Base-by-base conservation (phyloP, 64 coral and sea anemone species). In the Stichodactyla mertensii region DNA sequence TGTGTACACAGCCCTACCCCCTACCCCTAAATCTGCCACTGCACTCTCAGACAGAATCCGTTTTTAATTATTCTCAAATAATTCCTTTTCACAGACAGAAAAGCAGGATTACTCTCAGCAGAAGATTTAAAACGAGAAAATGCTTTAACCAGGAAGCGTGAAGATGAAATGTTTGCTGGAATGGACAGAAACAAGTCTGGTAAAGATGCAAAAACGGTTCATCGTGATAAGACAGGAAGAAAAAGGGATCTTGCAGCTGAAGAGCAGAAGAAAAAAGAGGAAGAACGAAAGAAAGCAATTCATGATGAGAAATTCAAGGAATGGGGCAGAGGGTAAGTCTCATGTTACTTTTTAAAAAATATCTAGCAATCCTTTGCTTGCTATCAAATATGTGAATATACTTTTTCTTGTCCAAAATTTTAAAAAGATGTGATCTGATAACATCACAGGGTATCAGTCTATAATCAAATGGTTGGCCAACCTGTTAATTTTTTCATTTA, bases 291-390 rank as follows among this genome's bases (percentile, higher is more conserved):
- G 87, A 92, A 98, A 59, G 69, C 87, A 57, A 89, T 94, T 80
- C 92, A 98, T 24, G 88, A 94, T 98, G 92, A 87, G 58, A 98
- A 94, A 51, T 98, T 92, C 57, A 88, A 88, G 80, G 71, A 94
- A 53, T 98, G 89, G 95, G 95, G 95, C 78, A 94, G 86, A 90
- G 95, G 95, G 95, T 98, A 87, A 87, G 80, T 60, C 36, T 45
- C 36, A 45, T 45, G 36, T 45, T 45, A 45, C 36, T 45, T 45
- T 45, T 2, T 45, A 45, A 45, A 45, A 45, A 45, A 45, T 45
- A 1, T 45, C 36, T 45, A 45, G 36, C 36, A 45, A 45, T 45
- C 1, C 61, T 52, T 24, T 80, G 14, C 26, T 55, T 20, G 24
- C 19, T 85, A 57, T 28, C 54, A 27, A 45, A 45, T 45, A 45